phyloP scores from a whole-genome alignment of 2,888 invertebrate species.

The Scaptomyza tumidula region DNA sequence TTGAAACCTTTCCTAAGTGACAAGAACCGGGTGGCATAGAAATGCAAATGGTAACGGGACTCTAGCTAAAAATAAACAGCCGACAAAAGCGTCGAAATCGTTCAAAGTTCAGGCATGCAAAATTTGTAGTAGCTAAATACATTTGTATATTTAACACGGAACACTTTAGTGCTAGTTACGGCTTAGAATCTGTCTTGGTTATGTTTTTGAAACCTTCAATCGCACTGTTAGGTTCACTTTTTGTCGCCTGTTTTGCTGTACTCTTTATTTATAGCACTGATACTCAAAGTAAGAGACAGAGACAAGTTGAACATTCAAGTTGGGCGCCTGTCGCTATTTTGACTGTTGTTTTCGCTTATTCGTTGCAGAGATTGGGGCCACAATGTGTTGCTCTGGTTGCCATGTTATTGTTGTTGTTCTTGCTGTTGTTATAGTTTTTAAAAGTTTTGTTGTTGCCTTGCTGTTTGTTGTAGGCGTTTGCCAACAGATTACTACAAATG shows the following conservation, averaged over 20 bases:
- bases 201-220: too few species aligned
- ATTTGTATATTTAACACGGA: too few species aligned
- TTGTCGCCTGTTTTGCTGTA: slow-evolving; percentile 35
- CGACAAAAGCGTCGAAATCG: slow-evolving; percentile 37
- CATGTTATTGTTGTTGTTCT: slow-evolving; percentile 34
- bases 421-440: background rate
- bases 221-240: too few species aligned
- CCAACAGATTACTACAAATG: background rate
- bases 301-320: slow-evolving; percentile 33
- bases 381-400: slow-evolving; percentile 32
- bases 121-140: background rate
- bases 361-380: slow-evolving; percentile 50
- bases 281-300: slow-evolving; percentile 4
- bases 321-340: slow-evolving; percentile 42
- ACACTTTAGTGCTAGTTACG: too few species aligned
- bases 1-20: slow-evolving; percentile 23
- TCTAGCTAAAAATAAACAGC: slow-evolving; percentile 8
- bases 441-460: too few species aligned
- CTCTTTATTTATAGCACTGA: slow-evolving; percentile 16
- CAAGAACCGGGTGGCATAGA: slow-evolving; percentile 11
- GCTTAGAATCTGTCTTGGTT: too few species aligned
- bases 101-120: background rate
- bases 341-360: slow-evolving; percentile 33
- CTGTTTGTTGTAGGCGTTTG: slow-evolving; percentile 11
- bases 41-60: slow-evolving; percentile 30